Conservation (phyloP, 2,797 vertebrate species). For the Psittacula echo region DNA sequence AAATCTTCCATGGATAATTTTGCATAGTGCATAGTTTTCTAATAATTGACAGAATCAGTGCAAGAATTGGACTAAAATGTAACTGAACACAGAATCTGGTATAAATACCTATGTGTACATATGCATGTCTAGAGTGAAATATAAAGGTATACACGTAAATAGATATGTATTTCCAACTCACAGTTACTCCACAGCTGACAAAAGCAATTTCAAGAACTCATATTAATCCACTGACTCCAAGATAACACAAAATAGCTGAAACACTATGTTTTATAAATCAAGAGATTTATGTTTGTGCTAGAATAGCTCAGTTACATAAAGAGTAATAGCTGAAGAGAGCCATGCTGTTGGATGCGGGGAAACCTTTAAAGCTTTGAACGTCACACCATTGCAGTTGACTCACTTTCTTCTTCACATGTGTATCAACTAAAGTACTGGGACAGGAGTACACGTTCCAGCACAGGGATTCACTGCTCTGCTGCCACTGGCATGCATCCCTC, state of each 20-base stretch:
- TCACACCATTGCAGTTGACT: rapidly evolving
- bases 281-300: background rate
- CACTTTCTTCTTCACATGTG: background rate
- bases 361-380: background rate
- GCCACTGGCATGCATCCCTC: background rate
- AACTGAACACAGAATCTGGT: background rate
- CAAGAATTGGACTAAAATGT: background rate
- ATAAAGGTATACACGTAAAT: background rate
- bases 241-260: conserved; percentile 21
- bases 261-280: background rate
- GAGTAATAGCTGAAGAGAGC: background rate
- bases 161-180: background rate
- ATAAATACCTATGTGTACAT: rapidly evolving
- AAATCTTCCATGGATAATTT: background rate
- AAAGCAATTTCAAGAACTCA: conserved; percentile 11
- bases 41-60: background rate
- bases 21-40: background rate
- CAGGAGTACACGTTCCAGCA: background rate
- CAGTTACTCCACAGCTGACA: background rate
- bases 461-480: background rate
- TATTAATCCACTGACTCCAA: background rate
- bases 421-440: background rate
- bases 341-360: background rate
- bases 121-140: rapidly evolving
- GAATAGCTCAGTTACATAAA: background rate